These are phyloP conservation scores for Distichodus sexfasciatus DNA, from an alignment of 2,797 vertebrate genomes.

Conservation along the genomic window DNA sequence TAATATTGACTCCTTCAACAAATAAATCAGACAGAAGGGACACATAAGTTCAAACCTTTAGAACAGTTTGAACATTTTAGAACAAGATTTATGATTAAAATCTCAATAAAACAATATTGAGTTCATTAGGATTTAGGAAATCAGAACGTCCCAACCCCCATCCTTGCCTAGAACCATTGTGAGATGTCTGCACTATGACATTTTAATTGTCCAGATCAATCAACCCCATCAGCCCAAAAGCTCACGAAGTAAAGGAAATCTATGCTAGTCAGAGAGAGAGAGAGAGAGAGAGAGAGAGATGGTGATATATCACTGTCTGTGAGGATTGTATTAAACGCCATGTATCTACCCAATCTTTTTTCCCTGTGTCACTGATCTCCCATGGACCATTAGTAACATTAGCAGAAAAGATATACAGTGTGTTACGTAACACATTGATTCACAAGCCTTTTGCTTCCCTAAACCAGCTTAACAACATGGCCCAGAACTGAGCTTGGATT, in stretches of 20 bases:
- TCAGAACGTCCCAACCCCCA: not conserved
- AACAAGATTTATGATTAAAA: too few relatives aligned
- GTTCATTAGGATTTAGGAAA: too few relatives aligned
- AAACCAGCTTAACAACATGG: constrained; percentile 61
- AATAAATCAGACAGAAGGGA: too few relatives aligned
- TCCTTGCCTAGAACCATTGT: constrained; percentile 6
- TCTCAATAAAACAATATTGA: too few relatives aligned
- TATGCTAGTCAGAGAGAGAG: too few relatives aligned
- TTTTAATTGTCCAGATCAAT: constrained; percentile 39
- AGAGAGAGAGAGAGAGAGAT: not conserved
- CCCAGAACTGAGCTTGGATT: constrained; percentile 46
- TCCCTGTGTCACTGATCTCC: constrained; percentile 36
- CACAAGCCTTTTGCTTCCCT: constrained; percentile 45
- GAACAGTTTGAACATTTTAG: too few relatives aligned
- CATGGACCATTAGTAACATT: constrained; percentile 55
- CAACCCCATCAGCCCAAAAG: constrained; percentile 25
- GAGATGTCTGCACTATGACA: constrained; percentile 31
- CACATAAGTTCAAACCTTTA: too few relatives aligned
- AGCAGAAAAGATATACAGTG: constrained; percentile 42
- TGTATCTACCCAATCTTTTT: constrained; percentile 6
- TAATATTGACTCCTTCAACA: too few relatives aligned
- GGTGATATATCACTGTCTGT: not conserved
- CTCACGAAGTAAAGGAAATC: constrained; percentile 35
- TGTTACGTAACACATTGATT: constrained; percentile 53
- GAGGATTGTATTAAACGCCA: constrained; percentile 26